Evolutionary conservation across 2,797 vertebrate species (phyloP).

Genomic region (Xenops minutus): DNA sequence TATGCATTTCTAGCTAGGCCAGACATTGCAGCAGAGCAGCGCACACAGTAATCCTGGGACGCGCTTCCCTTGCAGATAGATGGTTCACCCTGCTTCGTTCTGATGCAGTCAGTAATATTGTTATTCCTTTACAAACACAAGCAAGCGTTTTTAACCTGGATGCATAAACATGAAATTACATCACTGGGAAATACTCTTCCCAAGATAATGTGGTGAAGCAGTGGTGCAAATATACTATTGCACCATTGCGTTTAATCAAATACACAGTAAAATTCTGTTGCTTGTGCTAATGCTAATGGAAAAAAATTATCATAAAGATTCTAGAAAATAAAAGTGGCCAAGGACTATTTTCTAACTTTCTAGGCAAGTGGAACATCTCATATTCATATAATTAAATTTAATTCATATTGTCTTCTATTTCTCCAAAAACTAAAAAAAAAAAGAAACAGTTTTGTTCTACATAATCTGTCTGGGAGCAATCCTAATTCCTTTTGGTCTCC

Average conservation of each 20-base stretch:
- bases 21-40: accelerated
- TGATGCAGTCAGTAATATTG: not conserved
- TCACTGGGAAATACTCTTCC: not conserved
- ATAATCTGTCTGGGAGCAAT: not conserved
- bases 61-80: accelerated
- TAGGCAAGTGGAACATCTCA: not conserved
- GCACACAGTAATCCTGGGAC: accelerated
- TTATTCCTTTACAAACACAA: not conserved
- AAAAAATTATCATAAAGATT: not conserved
- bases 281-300: not conserved
- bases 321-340: not conserved
- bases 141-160: accelerated
- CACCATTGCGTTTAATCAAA: not conserved
- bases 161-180: not conserved
- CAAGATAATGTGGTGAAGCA: not conserved
- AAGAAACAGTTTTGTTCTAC: not conserved
- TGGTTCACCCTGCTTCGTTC: not conserved
- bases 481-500: not conserved
- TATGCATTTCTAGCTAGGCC: not conserved
- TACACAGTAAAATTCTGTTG: not conserved
- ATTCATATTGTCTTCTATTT: not conserved
- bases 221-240: not conserved
- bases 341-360: not conserved
- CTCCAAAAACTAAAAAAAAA: not conserved
- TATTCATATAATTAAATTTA: not conserved